Conservation (phyloP, 23 tunicate species). For the Ascidia mentula region DNA sequence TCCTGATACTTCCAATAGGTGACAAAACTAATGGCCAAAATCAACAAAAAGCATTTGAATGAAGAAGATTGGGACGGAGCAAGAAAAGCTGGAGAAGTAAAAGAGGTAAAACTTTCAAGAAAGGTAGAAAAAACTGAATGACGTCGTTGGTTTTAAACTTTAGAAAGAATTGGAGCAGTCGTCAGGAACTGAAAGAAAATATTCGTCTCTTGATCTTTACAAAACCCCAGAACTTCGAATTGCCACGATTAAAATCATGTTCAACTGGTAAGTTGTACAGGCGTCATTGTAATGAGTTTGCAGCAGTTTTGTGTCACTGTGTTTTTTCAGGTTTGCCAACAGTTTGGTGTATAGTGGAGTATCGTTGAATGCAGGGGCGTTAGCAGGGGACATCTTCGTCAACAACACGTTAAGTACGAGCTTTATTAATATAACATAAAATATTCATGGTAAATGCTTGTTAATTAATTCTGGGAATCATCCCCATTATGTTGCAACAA, state of each 20-base stretch:
- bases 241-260: conserved; percentile 45
- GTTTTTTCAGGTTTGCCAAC: conserved; percentile 30
- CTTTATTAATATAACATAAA: too few relatives aligned
- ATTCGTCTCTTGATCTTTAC: conserved; percentile 40
- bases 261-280: conserved; percentile 50
- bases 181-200: background rate
- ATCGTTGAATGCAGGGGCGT: conserved; percentile 27
- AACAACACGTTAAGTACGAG: conserved; percentile 43
- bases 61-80: conserved; percentile 47
- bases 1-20: too few relatives aligned
- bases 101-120: too few relatives aligned
- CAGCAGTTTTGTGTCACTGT: too few relatives aligned
- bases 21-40: conserved; percentile 19
- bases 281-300: too few relatives aligned
- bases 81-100: conserved; percentile 19
- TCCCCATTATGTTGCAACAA: background rate
- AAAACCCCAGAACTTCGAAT: conserved; percentile 30
- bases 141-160: too few relatives aligned
- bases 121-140: too few relatives aligned
- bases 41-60: conserved; percentile 27
- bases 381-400: conserved; percentile 24
- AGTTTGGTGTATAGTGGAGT: conserved; percentile 30
- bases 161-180: too few relatives aligned
- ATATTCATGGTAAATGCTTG: too few relatives aligned
- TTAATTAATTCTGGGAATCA: too few relatives aligned